Percentiles rank a stretch among this genome's conserved stretches.
These are phyloP conservation scores for Phalanger gymnotis DNA, from an alignment of 2,797 vertebrate genomes.

Conservation along the genomic window DNA sequence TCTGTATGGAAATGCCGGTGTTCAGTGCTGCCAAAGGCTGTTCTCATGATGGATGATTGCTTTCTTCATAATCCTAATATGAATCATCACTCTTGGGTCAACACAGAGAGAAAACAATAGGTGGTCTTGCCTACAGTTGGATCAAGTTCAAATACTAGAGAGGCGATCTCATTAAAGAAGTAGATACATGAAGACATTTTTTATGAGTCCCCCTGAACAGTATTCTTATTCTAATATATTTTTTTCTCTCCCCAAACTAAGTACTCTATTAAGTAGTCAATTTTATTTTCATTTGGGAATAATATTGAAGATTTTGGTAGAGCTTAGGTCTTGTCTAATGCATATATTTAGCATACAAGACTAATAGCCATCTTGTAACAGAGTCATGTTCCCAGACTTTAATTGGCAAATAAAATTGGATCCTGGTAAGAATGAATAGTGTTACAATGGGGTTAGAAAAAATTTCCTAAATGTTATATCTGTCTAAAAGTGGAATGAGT, in stretches of 20 bases:
- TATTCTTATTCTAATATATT: conserved; percentile 23
- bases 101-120: conserved; percentile 68
- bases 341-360: conserved; percentile 17
- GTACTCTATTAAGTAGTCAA: background rate
- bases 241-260: background rate
- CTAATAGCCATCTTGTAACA: background rate
- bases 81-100: conserved; percentile 63
- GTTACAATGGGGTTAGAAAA: background rate
- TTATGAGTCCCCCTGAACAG: conserved; percentile 42
- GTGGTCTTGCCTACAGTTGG: conserved; percentile 61
- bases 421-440: background rate
- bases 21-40: conserved; percentile 66
- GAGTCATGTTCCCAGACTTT: background rate
- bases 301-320: background rate
- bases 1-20: conserved; percentile 47
- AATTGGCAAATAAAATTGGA: conserved; percentile 2
- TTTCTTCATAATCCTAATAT: conserved; percentile 70
- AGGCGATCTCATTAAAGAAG: conserved; percentile 58
- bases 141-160: conserved; percentile 62
- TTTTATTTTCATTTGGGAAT: conserved; percentile 34
- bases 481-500: background rate
- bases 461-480: background rate
- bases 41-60: conserved; percentile 72
- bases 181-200: conserved; percentile 38
- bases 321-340: background rate